Evolutionary conservation across 2,797 vertebrate genomes (phyloP).

Genomic region (Mormyrus hasselquistii): DNA sequence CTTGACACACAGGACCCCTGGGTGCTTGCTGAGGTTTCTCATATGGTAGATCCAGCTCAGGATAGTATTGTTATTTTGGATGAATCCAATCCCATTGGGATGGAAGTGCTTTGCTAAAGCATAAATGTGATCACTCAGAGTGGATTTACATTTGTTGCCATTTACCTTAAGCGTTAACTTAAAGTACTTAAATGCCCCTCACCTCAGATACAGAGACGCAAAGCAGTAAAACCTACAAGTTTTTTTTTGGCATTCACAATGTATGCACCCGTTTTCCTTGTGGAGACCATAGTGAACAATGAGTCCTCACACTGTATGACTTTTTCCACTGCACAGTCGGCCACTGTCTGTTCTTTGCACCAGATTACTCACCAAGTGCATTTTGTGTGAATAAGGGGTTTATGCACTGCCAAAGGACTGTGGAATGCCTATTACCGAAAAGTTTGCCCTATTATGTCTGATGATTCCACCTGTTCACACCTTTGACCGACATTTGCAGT

Average conservation of each 20-base stretch:
- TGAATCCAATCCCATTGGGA: background rate
- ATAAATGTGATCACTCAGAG: background rate
- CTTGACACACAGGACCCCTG: background rate
- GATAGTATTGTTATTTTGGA: background rate
- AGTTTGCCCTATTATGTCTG: background rate
- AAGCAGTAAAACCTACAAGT: background rate
- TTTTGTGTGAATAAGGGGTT: background rate
- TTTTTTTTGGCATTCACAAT: background rate
- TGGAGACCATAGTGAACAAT: background rate
- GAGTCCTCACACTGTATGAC: background rate
- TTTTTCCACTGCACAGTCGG: background rate
- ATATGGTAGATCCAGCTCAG: background rate
- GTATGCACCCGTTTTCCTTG: background rate
- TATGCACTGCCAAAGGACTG: background rate
- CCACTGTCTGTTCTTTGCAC: background rate
- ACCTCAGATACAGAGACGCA: background rate
- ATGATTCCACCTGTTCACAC: background rate
- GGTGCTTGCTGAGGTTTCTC: background rate
- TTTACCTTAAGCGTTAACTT: background rate
- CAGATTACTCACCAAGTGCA: background rate
- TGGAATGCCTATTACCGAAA: background rate
- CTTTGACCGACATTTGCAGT: background rate
- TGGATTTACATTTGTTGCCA: background rate
- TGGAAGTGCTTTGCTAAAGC: background rate
- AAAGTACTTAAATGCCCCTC: background rate